These are phyloP conservation scores for Regulus satrapa DNA, from an alignment of 2,113 vertebrate genomes.

Conservation along the genomic window DNA sequence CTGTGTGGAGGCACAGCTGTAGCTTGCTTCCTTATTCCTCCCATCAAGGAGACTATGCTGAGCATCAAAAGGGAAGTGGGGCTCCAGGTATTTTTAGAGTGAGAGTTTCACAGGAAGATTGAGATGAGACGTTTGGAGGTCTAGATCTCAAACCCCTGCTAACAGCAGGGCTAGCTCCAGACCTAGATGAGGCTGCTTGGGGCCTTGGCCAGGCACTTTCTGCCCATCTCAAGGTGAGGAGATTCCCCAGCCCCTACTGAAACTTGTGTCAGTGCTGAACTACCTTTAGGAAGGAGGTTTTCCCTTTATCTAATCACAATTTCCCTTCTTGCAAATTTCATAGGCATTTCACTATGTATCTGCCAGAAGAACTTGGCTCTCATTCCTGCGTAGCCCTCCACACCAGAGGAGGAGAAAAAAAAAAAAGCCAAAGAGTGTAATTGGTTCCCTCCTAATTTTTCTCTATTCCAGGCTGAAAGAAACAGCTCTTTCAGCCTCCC, in stretches of 20 bases:
- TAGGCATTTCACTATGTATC: background rate
- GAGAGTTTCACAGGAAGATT: background rate
- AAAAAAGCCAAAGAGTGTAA: background rate
- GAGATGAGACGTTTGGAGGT: background rate
- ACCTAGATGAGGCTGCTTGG: background rate
- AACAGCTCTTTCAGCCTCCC: background rate
- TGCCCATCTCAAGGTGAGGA: background rate
- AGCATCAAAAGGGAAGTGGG: background rate
- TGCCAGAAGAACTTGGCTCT: background rate
- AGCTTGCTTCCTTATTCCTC: background rate
- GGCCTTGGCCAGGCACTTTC: background rate
- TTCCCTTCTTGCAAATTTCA: background rate
- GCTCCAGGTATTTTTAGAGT: background rate
- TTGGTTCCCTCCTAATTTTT: background rate
- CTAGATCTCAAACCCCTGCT: background rate
- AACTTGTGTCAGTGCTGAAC: background rate
- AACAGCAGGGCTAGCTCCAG: background rate
- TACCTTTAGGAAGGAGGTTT: background rate
- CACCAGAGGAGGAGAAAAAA: no score
- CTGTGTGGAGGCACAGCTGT: rapidly evolving
- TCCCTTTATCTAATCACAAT: background rate
- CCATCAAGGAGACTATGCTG: background rate
- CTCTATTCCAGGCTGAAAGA: background rate
- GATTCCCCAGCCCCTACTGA: background rate
- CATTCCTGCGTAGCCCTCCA: background rate